phyloP scores from a whole-genome alignment of 2,113 vertebrate species.

The Ochotona princeps region DNA sequence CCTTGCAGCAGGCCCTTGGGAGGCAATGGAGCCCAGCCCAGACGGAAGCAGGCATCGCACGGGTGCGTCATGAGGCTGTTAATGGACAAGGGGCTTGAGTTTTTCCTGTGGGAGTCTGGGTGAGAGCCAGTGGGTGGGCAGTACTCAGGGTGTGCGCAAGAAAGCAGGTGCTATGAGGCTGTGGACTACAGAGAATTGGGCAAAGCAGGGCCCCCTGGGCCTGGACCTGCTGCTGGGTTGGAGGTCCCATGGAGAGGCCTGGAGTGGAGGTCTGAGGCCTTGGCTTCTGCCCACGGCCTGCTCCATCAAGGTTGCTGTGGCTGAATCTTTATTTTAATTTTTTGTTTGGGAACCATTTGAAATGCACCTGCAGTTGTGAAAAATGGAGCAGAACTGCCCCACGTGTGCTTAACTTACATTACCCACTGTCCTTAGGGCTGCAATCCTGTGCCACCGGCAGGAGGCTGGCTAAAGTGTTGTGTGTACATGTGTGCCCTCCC shows the following conservation, averaged over 20 bases:
- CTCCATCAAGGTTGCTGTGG: not conserved
- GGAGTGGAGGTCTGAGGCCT: not conserved
- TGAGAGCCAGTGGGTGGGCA: not conserved
- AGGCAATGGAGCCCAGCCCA: not conserved
- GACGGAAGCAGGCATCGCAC: too few relatives aligned
- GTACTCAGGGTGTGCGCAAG: not conserved
- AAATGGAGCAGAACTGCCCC: too few relatives aligned
- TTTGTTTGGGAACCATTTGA: too few relatives aligned
- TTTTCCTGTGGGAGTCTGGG: not conserved
- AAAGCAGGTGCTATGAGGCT: not conserved
- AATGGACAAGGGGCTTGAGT: too few relatives aligned
- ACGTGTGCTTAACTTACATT: not conserved
- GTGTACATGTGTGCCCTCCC: too few relatives aligned
- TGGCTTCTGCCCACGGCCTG: not conserved
- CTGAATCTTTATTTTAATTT: not conserved
- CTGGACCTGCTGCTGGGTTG: too few relatives aligned
- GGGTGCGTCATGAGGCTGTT: too few relatives aligned
- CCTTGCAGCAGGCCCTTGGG: not conserved
- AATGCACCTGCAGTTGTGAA: not conserved
- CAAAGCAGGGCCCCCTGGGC: too few relatives aligned
- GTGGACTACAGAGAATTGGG: too few relatives aligned
- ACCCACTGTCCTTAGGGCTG: not conserved
- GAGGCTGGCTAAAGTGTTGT: rapidly evolving
- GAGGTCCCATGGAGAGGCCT: too few relatives aligned
- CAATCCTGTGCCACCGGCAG: not conserved